phyloP scores from a whole-genome alignment of 2,888 invertebrate species.

The Ectobius pallidus region DNA sequence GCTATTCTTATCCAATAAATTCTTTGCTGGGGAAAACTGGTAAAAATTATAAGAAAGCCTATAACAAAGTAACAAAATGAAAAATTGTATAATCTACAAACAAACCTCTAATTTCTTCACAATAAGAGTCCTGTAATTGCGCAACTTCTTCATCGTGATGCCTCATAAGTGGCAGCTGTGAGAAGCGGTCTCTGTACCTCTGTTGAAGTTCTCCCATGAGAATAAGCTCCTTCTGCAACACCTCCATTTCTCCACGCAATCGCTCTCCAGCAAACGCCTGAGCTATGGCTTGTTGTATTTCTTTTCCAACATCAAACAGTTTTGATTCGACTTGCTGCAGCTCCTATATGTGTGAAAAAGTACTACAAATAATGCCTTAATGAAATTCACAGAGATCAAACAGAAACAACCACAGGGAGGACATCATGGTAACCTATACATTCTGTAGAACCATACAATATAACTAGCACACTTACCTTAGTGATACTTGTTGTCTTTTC shows the following conservation, averaged over 20 bases:
- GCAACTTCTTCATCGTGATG: slow-evolving; percentile 58
- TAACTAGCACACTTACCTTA: no score
- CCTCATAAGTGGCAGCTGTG: slow-evolving; percentile 56
- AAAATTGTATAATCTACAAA: no score
- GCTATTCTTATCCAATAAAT: no score
- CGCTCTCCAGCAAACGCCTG: slow-evolving; percentile 58
- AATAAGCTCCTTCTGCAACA: slow-evolving; percentile 62
- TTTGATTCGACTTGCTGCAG: slow-evolving; percentile 55
- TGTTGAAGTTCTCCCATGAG: slow-evolving; percentile 64
- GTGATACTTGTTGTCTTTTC: slow-evolving; percentile 34
- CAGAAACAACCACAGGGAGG: no score
- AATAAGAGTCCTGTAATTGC: slow-evolving; percentile 57
- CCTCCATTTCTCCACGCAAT: slow-evolving; percentile 60
- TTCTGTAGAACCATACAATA: no score
- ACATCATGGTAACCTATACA: no score
- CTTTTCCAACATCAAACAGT: slow-evolving; percentile 56
- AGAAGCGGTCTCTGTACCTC: slow-evolving; percentile 60
- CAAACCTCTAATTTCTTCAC: slow-evolving; percentile 50
- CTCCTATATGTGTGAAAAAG: slow-evolving; percentile 47
- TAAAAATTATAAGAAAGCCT: no score
- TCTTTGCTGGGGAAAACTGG: no score
- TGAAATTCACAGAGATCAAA: no score
- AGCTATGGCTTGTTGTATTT: slow-evolving; percentile 57
- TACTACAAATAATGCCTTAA: not conserved
- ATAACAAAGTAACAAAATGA: no score